Base-by-base conservation (phyloP, 2,888 invertebrate genomes). In the Nephrotoma guestfalica region DNA sequence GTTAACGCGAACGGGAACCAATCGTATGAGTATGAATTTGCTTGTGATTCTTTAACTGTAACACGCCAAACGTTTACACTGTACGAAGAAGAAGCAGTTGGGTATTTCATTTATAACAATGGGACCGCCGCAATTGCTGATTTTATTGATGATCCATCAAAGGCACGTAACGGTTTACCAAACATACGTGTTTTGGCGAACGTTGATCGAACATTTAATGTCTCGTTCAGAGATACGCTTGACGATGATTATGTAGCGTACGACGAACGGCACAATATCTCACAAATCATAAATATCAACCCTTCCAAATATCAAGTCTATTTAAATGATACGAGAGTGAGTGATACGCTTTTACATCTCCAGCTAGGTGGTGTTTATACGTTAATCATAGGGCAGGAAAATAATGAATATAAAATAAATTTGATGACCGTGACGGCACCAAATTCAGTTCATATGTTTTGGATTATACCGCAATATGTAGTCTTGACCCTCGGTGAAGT, bases 391-490 rank as follows among this genome's bases (percentile, higher is more conserved):
- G n/a, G 11, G 40, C 2, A 11, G 13, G 15, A 15, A 4, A 42
- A 7, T 47, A 11, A 5, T 6, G 7, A 1, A 2, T 84, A 88
- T 18, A 11, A 0, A 0, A 0, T 45, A 0, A 45, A 88, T 0
- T 3, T 89, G 2, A 13, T 90, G 4, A 88, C 87, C 86, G 88
- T 91, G 0, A 89, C 91, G 0, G 88, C 89, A n/a, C 91, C 93
- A 15, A 94, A 93, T 88, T 90, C 92, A 0, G 89, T 94, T 45
- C 93, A 92, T 87, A 93, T 95, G 89, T 88, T 93, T 0, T 94
- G 93, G 93, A 92, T 94, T 88, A 90, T 95, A n/a, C 95, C 95
- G 0, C 95, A 96, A 89, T 95, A 94, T 89, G 90, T 95, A 41
- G 90, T 95, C 3, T 94, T 96, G 89, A 94, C 95, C 0, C 89